Percentiles rank a stretch among this genome's conserved stretches.
These are phyloP conservation scores for Brachystomella parvula DNA, from an alignment of 1,140 invertebrate species.

Conservation along the genomic window DNA sequence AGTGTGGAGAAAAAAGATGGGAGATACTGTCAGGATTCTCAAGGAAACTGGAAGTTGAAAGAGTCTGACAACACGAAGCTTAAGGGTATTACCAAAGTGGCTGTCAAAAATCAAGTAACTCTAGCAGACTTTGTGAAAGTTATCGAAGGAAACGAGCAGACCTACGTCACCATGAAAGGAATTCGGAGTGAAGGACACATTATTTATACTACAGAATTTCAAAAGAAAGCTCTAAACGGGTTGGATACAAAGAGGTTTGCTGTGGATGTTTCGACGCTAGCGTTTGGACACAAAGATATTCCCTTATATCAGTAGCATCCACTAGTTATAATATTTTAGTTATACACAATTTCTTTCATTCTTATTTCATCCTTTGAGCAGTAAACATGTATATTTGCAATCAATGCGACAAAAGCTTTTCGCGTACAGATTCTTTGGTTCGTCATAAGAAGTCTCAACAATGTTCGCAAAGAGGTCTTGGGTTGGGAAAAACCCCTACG, in stretches of 20 bases:
- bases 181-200: not conserved
- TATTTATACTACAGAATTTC: not conserved
- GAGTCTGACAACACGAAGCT: not conserved
- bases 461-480: not conserved
- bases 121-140: conserved; percentile 12
- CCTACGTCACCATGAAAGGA: not conserved
- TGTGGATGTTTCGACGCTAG: not conserved
- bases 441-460: not conserved
- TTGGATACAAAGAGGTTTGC: conserved; percentile 17
- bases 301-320: not conserved
- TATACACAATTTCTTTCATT: not conserved
- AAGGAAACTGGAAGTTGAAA: not conserved
- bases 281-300: conserved; percentile 10
- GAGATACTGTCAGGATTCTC: not conserved
- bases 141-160: not conserved
- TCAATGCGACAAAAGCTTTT: not conserved
- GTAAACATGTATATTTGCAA: not conserved
- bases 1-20: no score
- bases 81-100: not conserved
- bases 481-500: not conserved
- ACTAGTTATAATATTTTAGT: not conserved
- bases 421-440: not conserved
- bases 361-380: not conserved
- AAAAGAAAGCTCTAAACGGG: conserved; percentile 5
- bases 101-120: not conserved